A percentile compares a stretch with the other conserved stretches of the same genome.
Evolutionary conservation across 2,797 vertebrate genomes (phyloP).

Genomic region (Tolypeutes matacus): DNA sequence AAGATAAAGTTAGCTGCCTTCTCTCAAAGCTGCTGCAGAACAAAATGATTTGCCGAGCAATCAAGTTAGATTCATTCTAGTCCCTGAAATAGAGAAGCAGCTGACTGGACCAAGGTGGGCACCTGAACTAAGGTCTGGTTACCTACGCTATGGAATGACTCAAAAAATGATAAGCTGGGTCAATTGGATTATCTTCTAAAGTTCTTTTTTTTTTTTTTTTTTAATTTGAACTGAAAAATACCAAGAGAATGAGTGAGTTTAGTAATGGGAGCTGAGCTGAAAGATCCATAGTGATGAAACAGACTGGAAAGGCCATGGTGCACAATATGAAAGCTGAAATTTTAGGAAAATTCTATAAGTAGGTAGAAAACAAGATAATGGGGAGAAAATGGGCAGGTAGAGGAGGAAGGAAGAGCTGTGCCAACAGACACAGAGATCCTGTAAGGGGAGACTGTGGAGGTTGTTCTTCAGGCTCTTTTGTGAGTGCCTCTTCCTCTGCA

Average conservation of each 20-base stretch:
- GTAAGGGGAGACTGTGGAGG: not conserved
- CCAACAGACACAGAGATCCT: not conserved
- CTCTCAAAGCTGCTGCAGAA: not conserved
- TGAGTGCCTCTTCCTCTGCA: not conserved
- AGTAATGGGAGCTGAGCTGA: not conserved
- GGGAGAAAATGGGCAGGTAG: not conserved
- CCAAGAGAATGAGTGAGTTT: not conserved
- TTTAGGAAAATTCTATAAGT: not conserved
- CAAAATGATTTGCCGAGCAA: not conserved
- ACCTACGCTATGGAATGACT: not conserved
- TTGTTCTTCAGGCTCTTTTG: not conserved
- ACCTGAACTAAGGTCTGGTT: not conserved
- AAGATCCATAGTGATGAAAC: not conserved
- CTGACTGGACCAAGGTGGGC: not conserved
- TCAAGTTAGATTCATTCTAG: not conserved
- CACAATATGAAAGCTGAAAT: not conserved
- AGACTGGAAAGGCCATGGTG: not conserved
- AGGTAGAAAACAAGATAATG: not conserved
- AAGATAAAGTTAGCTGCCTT: slow-evolving; percentile 19
- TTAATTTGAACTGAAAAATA: not conserved
- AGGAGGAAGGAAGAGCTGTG: not conserved
- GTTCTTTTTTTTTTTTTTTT: not conserved
- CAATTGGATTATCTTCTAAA: not conserved
- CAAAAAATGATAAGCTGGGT: not conserved
- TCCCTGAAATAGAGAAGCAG: slow-evolving; percentile 45